Conservation (phyloP, 2,888 invertebrate genomes). For the Chrysolina oricalcia region DNA sequence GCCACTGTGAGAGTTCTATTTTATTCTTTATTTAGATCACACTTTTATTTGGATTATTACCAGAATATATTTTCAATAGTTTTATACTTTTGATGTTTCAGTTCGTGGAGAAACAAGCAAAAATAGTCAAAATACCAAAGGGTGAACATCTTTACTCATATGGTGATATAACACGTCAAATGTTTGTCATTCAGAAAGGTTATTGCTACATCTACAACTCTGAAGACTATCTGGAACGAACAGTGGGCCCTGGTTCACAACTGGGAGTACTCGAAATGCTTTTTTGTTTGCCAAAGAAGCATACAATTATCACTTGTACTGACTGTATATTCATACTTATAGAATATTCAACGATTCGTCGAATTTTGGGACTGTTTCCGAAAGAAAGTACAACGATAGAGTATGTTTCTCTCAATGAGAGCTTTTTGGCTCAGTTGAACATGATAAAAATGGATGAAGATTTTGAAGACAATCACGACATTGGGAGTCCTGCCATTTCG, state of each 20-base stretch:
- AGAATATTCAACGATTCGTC: conserved; percentile 65
- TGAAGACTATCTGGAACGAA: conserved; percentile 33
- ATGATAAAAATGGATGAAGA: conserved; percentile 8
- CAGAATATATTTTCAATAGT: no score
- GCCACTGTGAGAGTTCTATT: no score
- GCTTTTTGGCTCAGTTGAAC: conserved; percentile 3
- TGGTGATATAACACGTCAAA: conserved; percentile 42
- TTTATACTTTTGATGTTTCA: background rate
- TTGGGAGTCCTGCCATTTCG: background rate
- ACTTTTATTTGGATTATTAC: no score
- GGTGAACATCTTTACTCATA: conserved; percentile 41
- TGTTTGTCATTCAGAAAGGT: conserved; percentile 43
- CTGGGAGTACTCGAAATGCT: conserved; percentile 74
- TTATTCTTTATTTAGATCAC: no score
- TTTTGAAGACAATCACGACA: background rate
- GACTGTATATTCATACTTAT: conserved; percentile 74
- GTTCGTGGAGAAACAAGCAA: conserved; percentile 43
- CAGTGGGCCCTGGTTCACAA: conserved; percentile 53
- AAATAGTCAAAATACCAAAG: conserved; percentile 34
- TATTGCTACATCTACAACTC: conserved; percentile 41
- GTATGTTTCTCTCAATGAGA: conserved; percentile 18
- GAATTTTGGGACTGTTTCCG: conserved; percentile 44
- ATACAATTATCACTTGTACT: conserved; percentile 73
- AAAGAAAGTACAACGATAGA: conserved; percentile 40
- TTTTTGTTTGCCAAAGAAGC: conserved; percentile 73